A percentile compares a stretch with the other conserved stretches of the same genome.
These are phyloP conservation scores for Elachura formosa DNA, from an alignment of 2,113 vertebrate species.

Conservation along the genomic window DNA sequence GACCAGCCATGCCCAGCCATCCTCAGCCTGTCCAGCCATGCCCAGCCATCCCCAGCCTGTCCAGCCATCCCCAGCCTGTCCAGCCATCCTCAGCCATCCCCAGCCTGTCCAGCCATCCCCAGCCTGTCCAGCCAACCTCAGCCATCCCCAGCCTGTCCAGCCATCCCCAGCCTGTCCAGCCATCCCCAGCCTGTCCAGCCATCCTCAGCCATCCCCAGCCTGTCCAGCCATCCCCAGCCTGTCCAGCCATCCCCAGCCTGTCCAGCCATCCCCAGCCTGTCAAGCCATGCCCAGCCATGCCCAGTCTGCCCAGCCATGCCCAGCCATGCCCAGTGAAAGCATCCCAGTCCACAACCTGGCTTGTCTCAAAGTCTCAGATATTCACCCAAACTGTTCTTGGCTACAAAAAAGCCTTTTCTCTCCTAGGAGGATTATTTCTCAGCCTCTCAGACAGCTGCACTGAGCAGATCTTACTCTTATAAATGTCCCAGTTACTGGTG, in stretches of 20 bases:
- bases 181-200: neutral
- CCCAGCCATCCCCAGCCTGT: no score
- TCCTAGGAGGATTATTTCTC: neutral
- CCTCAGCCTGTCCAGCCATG: no score
- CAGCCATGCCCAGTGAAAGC: neutral
- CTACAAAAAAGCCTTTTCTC: neutral
- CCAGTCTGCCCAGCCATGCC: rapidly evolving
- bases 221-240: no score
- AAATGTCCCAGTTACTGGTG: neutral
- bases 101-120: neutral
- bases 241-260: neutral
- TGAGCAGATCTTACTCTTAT: neutral
- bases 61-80: neutral
- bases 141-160: neutral
- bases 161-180: neutral
- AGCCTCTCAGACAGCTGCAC: neutral
- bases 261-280: neutral
- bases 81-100: rapidly evolving
- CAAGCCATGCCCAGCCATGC: no score
- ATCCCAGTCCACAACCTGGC: neutral
- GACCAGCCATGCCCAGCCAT: rapidly evolving
- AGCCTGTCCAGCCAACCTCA: no score
- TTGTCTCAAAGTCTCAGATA: neutral
- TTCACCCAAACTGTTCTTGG: neutral
- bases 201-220: no score